Percentiles rank a stretch among this genome's conserved stretches.
phyloP scores from a whole-genome alignment of 1,140 invertebrate genomes.

The Onthophagus taurus region DNA sequence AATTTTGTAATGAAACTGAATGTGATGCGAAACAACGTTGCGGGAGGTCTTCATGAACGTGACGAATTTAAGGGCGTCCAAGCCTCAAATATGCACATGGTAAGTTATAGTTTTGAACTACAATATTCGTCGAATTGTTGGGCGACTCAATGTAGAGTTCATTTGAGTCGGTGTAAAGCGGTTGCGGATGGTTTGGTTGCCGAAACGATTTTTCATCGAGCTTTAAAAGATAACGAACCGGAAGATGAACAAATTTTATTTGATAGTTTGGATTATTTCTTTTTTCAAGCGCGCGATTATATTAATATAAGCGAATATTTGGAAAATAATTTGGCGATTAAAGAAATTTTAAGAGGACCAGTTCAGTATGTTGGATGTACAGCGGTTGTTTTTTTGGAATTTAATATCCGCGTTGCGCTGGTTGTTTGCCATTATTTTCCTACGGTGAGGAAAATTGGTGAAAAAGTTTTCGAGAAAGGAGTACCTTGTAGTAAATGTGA shows the following conservation, averaged over 20 bases:
- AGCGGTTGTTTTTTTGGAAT: not conserved
- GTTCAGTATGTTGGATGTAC: slow-evolving; percentile 2
- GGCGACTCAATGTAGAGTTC: slow-evolving; percentile 1
- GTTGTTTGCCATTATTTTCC: slow-evolving; percentile 5
- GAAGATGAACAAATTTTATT: not conserved
- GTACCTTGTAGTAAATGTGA: slow-evolving; percentile 2
- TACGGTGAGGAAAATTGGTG: not conserved
- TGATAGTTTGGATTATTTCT: not conserved
- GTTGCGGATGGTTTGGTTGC: not conserved
- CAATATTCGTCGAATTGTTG: not conserved
- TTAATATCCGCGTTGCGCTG: not conserved
- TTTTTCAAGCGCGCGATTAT: not conserved
- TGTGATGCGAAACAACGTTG: not conserved
- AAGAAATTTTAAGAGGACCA: too few species aligned
- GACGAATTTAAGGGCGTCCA: not conserved
- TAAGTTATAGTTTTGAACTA: slow-evolving; percentile 2
- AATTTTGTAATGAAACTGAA: too few species aligned
- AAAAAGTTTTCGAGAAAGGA: not conserved
- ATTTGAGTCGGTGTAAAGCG: slow-evolving; percentile 1
- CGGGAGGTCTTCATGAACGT: not conserved
- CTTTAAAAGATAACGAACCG: not conserved
- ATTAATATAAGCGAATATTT: not conserved
- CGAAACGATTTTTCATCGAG: not conserved
- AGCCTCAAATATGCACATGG: not conserved
- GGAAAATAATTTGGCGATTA: not conserved